Percentiles rank a stretch among this genome's conserved stretches.
phyloP scores from a whole-genome alignment of 2,797 vertebrate genomes.

The Ficedula albicollis region DNA sequence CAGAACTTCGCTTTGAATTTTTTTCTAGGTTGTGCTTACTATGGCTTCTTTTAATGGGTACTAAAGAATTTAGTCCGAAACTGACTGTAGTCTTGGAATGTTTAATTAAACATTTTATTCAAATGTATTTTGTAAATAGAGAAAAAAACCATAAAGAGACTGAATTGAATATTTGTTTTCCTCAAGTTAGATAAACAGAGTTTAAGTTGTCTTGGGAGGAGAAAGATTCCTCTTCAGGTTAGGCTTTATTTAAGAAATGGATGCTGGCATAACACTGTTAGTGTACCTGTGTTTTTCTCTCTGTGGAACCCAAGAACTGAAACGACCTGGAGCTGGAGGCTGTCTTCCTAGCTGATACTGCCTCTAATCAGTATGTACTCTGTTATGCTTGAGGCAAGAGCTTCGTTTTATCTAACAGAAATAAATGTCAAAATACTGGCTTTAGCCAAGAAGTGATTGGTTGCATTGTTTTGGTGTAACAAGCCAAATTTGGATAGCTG shows the following conservation, averaged over 20 bases:
- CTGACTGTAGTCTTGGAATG: background rate
- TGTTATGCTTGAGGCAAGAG: background rate
- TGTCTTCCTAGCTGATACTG: background rate
- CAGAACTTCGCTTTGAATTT: background rate
- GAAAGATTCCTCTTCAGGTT: background rate
- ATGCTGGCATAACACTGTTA: background rate
- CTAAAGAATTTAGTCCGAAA: background rate
- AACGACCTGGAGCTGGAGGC: background rate
- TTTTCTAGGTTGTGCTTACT: background rate
- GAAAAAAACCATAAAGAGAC: fast-evolving
- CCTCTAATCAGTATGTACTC: background rate
- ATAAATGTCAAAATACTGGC: background rate
- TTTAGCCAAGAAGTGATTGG: background rate
- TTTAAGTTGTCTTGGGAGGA: background rate
- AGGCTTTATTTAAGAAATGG: background rate
- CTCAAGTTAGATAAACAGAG: background rate
- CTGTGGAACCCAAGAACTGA: background rate
- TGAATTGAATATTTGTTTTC: background rate
- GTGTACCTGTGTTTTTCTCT: background rate
- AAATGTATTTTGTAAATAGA: background rate
- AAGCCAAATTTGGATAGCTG: background rate
- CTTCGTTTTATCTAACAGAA: background rate
- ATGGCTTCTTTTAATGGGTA: background rate
- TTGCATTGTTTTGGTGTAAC: background rate
- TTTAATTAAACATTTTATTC: background rate